Evolutionary conservation across 1,140 invertebrate genomes (phyloP).

Genomic region (Spodoptera litura): DNA sequence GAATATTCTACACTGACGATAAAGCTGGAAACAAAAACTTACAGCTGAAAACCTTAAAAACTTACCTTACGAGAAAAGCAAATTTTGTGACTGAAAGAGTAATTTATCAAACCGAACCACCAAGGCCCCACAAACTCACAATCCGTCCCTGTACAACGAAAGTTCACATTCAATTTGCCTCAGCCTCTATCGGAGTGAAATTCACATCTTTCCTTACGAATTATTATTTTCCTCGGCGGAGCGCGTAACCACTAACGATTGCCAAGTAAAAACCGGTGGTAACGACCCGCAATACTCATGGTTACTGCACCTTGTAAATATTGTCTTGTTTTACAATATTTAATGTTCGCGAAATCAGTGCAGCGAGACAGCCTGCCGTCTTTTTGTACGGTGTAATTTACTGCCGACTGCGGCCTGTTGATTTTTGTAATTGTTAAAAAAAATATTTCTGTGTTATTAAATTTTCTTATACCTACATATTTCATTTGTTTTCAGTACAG

Average conservation of each 20-base stretch:
- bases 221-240: slow-evolving; percentile 38
- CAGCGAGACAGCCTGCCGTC: background rate
- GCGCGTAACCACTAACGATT: slow-evolving; percentile 50
- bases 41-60: too few species aligned
- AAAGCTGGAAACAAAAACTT: too few species aligned
- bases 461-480: too few species aligned
- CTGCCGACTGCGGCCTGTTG: background rate
- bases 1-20: too few species aligned
- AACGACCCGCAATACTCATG: slow-evolving; percentile 41
- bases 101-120: too few species aligned
- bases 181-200: slow-evolving; percentile 53
- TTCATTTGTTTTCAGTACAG: too few species aligned
- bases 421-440: background rate
- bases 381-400: slow-evolving; percentile 2
- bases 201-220: slow-evolving; percentile 50
- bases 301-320: slow-evolving; percentile 28
- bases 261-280: slow-evolving; percentile 49
- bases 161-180: slow-evolving; percentile 64
- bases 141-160: slow-evolving; percentile 46
- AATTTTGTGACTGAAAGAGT: too few species aligned
- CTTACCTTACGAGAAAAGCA: too few species aligned
- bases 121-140: too few species aligned
- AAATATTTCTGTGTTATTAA: too few species aligned
- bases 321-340: background rate
- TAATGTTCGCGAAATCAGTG: background rate